phyloP scores from a whole-genome alignment of 2,888 invertebrate genomes.

The Gryllus longicercus region DNA sequence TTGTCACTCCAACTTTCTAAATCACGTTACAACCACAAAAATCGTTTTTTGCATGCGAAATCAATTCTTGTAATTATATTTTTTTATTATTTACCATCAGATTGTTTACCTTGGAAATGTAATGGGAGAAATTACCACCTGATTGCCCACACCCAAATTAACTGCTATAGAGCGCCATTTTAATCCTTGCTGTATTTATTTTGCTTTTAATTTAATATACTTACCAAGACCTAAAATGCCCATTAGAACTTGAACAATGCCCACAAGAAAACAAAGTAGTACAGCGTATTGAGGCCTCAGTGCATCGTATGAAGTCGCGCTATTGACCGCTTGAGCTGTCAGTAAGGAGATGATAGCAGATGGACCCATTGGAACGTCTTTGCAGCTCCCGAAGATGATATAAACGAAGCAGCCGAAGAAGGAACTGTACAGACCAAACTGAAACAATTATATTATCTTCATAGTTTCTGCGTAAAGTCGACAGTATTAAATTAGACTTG shows the following conservation, averaged over 20 bases:
- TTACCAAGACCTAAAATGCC: conserved; percentile 75
- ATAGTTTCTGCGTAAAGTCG: too few species aligned
- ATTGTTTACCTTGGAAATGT: too few species aligned
- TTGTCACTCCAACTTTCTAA: too few species aligned
- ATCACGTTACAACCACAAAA: too few species aligned
- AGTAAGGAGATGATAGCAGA: conserved; percentile 87
- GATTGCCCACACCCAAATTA: too few species aligned
- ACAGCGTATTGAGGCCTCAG: conserved; percentile 66
- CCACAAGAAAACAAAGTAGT: conserved; percentile 69
- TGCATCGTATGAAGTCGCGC: conserved; percentile 48
- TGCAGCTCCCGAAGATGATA: conserved; percentile 85
- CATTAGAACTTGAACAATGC: conserved; percentile 73
- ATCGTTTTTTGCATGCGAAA: too few species aligned
- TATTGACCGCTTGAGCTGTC: conserved; percentile 67
- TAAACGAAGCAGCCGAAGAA: conserved; percentile 89
- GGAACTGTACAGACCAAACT: conserved; percentile 92
- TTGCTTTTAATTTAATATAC: conserved; percentile 30
- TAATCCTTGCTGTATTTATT: not conserved
- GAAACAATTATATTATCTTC: too few species aligned
- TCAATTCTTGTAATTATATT: too few species aligned
- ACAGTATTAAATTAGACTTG: too few species aligned
- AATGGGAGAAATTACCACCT: too few species aligned
- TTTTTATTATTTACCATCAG: too few species aligned
- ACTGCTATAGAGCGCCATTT: too few species aligned
- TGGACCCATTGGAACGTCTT: conserved; percentile 89